Base-by-base conservation (phyloP, 2,113 vertebrate species). In the Xyrauchen texanus region DNA sequence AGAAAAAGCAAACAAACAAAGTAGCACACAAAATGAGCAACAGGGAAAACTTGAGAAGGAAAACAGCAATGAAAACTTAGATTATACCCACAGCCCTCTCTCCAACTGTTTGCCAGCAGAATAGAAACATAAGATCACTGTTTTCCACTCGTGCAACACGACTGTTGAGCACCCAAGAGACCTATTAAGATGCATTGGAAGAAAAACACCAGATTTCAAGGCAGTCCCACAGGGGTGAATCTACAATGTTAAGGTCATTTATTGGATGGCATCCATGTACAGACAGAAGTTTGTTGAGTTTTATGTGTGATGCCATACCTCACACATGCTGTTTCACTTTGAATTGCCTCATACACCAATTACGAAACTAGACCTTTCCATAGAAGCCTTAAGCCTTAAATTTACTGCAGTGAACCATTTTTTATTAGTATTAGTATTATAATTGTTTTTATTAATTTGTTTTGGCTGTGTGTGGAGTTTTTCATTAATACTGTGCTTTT, bases 191-290 rank as follows among this genome's bases (percentile, higher is more conserved):
- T 92, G 83, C 88, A 83, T 77, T 82, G 74, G 89, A 91, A 91
- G 91, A 92, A 93, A 92, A 93, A 93, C 83, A 92, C 86, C 91
- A 92, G 91, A 93, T 93, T 93, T 93, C 78, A 81, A 87, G 85
- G 87, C 85, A 91, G 85, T 89, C 92, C 87, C 89, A 76, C 62
- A 76, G 90, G 83, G 61, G 10, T 68, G 90, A 87, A 88, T 89
- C 86, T 89, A 87, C 81, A 84, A 83, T 87, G 83, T 86, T 90
- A 89, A 91, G 87, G 90, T 88, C 85, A 90, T 84, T 91, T 90
- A 85, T 84, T 90, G 87, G 85, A 89, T 81, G 77, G 74, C 77
- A 79, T 90, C 87, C 83, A 86, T 16, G 68, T 65, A 49, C 63
- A 81, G 83, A 85, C 77, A 87, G 86, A 89, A 92, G 90, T 92